A percentile compares a stretch with the other conserved stretches of the same genome.
phyloP scores from a whole-genome alignment of 1,140 invertebrate genomes.

The Liolophura sinensis region DNA sequence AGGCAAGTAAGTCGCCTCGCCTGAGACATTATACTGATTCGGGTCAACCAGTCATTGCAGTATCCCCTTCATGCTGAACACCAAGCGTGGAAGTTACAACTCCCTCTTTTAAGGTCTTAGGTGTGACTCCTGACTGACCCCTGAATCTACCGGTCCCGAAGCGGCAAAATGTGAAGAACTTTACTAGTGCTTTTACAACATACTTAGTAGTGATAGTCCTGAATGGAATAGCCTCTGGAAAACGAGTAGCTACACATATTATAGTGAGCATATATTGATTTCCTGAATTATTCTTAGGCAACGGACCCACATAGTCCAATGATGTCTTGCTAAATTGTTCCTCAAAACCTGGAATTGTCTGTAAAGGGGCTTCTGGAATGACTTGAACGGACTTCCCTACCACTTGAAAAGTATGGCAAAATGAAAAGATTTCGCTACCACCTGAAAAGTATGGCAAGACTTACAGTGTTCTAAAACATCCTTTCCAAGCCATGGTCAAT shows the following conservation, averaged over 20 bases:
- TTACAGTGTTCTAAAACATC: conserved; percentile 5
- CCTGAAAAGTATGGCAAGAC: no score
- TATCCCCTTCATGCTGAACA: no score
- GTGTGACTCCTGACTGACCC: no score
- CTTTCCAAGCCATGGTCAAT: conserved; percentile 6
- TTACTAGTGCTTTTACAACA: conserved; percentile 4
- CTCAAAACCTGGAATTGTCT: conserved; percentile 5
- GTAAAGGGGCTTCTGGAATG: background rate
- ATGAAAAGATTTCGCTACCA: no score
- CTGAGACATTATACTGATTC: no score
- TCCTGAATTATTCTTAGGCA: background rate
- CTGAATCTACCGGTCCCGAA: no score
- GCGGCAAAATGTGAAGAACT: background rate
- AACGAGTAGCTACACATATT: background rate
- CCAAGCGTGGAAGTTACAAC: no score
- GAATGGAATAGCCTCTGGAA: conserved; percentile 13
- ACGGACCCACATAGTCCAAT: conserved; percentile 5
- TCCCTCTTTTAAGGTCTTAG: no score
- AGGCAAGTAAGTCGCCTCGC: no score
- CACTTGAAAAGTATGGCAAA: conserved; percentile 14
- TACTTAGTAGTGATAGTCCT: background rate
- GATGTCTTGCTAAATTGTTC: conserved; percentile 8
- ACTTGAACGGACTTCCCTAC: conserved; percentile 6
- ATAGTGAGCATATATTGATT: conserved; percentile 14
- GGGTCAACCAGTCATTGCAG: no score